Evolutionary conservation across 2,797 vertebrate species (phyloP).

Genomic region (Cossypha niveicapilla): DNA sequence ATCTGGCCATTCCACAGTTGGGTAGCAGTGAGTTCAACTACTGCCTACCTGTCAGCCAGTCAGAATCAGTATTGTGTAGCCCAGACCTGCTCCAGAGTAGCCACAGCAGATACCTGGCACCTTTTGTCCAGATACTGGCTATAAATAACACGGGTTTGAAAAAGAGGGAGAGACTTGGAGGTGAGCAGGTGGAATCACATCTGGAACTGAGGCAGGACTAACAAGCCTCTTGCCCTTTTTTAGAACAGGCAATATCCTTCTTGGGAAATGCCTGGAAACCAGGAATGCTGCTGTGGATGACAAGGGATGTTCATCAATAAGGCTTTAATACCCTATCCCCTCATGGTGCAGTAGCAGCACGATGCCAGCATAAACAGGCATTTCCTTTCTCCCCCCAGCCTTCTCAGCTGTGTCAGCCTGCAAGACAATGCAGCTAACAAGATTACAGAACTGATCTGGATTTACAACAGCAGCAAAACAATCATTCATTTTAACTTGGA

Average conservation of each 20-base stretch:
- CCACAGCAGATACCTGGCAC: not conserved
- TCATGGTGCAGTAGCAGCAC: not conserved
- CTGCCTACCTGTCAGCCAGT: not conserved
- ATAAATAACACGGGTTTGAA: accelerated
- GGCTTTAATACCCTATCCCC: not conserved
- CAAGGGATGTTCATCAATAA: not conserved
- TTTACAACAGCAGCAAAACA: not conserved
- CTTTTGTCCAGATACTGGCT: accelerated
- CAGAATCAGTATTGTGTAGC: accelerated
- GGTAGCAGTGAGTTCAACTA: accelerated
- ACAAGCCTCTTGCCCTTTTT: not conserved
- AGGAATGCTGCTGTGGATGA: not conserved
- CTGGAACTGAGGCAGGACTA: not conserved
- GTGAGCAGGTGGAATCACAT: accelerated
- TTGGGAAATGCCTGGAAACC: not conserved
- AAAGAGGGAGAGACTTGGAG: not conserved
- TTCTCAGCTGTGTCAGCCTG: not conserved
- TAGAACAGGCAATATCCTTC: not conserved
- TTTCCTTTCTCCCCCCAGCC: not conserved
- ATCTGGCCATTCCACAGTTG: not conserved
- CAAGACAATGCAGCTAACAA: not conserved
- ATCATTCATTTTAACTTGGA: not conserved
- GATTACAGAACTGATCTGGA: not conserved
- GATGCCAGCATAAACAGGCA: not conserved
- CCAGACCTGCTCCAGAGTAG: not conserved